These are phyloP conservation scores for Delichon dasypus DNA, from an alignment of 2,797 vertebrate species.

Conservation along the genomic window DNA sequence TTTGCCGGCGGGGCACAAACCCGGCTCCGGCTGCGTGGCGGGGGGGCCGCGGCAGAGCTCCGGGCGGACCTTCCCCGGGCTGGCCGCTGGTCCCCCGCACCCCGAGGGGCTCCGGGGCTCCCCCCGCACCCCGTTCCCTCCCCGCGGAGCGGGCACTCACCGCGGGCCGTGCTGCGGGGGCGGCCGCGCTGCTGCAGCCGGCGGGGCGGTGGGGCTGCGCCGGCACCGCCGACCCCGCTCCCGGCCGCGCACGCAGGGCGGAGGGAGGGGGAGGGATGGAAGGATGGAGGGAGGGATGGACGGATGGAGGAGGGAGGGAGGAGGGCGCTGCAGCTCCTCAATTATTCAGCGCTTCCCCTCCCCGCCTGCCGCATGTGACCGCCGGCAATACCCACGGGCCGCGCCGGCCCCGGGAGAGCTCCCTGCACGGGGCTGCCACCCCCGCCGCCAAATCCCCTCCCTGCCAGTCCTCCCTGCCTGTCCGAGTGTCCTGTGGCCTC, in stretches of 20 bases:
- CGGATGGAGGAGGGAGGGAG: not conserved
- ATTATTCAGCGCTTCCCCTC: conserved; percentile 68
- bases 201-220: not conserved
- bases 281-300: not conserved
- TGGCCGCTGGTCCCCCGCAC: not conserved
- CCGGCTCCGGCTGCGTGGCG: not conserved
- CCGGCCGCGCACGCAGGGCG: not conserved
- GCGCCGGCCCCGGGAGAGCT: not conserved
- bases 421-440: not conserved
- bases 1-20: not conserved
- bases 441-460: not conserved
- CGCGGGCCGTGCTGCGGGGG: not conserved
- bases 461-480: not conserved
- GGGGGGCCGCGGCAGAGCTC: not conserved
- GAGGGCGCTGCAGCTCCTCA: conserved; percentile 72
- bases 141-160: conserved; percentile 5
- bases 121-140: not conserved
- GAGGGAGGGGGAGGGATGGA: not conserved
- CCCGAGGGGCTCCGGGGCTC: not conserved
- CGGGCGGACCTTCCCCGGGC: not conserved
- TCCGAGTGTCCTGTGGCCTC: not conserved
- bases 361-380: conserved; percentile 41
- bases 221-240: conserved; percentile 3
- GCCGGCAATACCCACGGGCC: not conserved
- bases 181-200: not conserved